Base-by-base conservation (phyloP, 2,888 invertebrate genomes). In the Philaethria dido region DNA sequence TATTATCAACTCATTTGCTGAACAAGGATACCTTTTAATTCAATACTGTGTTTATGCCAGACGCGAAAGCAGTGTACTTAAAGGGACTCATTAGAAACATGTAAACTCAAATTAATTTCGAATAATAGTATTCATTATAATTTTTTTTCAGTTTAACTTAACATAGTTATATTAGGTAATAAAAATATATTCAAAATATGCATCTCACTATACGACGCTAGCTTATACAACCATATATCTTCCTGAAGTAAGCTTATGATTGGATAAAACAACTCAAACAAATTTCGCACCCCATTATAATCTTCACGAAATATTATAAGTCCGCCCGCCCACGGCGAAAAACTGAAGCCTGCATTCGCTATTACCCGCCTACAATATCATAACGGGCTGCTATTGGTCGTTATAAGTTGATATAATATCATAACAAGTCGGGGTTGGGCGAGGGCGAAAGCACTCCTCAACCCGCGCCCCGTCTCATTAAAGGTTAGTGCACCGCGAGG, bases 351-450 rank as follows among this genome's bases (percentile, higher is more conserved):
- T 86, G 83, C 86, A 85, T 80, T 68, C 78, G 70, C 75, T 74
- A 71, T 82, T 84, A 86, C 86, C 89, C 92, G 92, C 92, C 92
- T 87, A 87, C 88, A 93, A 93, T 93, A 88, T 93, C 93, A 93
- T 93, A 92, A 90, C 92, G 86, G 80, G 80, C 85, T 74, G 84
- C 90, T 85, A 94, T 94, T 92, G 93, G 93, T 81, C 81, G 87
- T 87, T 86, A 89, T 88, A 85, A 86, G 78, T 82, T 93, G 93
- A 93, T 94, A 94, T 94, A 93, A 94, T 94, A 94, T 94, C 94
- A 94, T 94, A 94, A 93, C 93, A 90, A 75, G 77, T 80, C 79
- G 83, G 89, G 88, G 94, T 94, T 94, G 94, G 94, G 77, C 83
- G 88, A 87, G 83, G 82, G 81, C 80, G 75, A 80, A 77, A 83